Evolutionary conservation across 2,797 vertebrate genomes (phyloP), one percentile per base, ranked within the genome.

Genomic region (Epinephelus malabaricus): DNA sequence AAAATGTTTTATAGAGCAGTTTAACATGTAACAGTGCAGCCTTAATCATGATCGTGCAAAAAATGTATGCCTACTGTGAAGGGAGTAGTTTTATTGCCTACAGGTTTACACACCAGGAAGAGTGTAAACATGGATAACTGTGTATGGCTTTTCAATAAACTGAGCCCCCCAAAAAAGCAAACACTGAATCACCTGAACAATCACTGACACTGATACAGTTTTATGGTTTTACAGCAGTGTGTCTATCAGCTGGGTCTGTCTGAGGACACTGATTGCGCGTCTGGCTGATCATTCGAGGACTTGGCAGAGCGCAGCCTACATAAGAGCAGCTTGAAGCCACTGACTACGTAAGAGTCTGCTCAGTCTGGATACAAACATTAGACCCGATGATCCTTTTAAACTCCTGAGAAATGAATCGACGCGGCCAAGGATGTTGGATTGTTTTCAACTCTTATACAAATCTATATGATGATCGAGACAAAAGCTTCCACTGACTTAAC

Each of bases 151-250:
- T 17, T 18, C n/a, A 84, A 82, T 83, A 82, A 79, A 81, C 34
- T 53, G 10, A 66, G 18, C 34, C 6, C 34, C 34, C 34, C 34
- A 61, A n/a, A 25, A 40, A 30, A 60, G 67, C 69, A 86, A 81
- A 87, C 56, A 84, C n/a, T 69, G 58, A 80, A 53, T 61, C 38
- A 47, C 43, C 50, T 82, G 50, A 79, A 69, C 66, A 85, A 82
- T 83, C 71, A 67, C 58, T 12, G 71, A 30, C 34, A 60, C 38
- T 69, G 65, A 84, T 71, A 34, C 19, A 34, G 47, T 56, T 88
- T 92, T 88, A 91, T 88, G 69, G 63, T 79, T 92, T 88, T 89
- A 88, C 76, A 67, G 60, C 70, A 43, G 8, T 5, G 27, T 51
- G 49, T 54, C 27, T 68, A 55, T 85, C 56, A 68, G 81, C 77